These are phyloP conservation scores for Pomatorhinus ruficollis DNA, from an alignment of 2,113 vertebrate genomes.

Conservation along the genomic window DNA sequence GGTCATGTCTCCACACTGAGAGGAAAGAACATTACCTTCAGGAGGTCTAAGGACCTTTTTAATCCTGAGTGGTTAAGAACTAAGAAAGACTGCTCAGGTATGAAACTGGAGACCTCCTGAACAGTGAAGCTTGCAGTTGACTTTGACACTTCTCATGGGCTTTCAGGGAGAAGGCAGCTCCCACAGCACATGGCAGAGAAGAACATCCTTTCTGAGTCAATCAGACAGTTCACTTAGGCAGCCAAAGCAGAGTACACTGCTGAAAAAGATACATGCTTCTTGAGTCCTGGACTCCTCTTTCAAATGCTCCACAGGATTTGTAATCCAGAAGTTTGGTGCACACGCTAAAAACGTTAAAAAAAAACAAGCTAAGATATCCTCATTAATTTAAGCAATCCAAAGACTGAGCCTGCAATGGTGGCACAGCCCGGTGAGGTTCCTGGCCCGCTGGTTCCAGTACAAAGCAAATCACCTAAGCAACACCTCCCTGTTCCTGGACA, in stretches of 20 bases:
- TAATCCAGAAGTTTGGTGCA: constrained; percentile 7
- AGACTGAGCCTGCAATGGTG: neutral
- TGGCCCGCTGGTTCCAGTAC: neutral
- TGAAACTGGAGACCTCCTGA: neutral
- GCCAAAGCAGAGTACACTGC: neutral
- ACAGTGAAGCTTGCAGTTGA: neutral
- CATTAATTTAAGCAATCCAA: neutral
- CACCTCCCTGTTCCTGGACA: constrained; percentile 22
- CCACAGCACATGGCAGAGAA: neutral
- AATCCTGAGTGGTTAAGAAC: constrained; percentile 6
- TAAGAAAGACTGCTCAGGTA: neutral
- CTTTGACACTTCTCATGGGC: neutral
- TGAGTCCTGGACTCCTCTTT: neutral
- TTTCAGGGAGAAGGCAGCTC: neutral
- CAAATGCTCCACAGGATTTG: neutral
- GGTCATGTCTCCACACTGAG: neutral
- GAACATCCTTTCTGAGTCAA: neutral
- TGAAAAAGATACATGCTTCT: constrained; percentile 25
- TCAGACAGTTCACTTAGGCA: neutral
- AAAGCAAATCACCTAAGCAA: neutral
- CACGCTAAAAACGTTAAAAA: neutral
- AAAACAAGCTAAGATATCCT: constrained; percentile 15
- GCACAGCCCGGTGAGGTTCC: neutral
- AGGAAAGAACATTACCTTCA: constrained; percentile 22
- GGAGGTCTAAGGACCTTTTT: neutral